Base-by-base conservation (phyloP, 2,888 invertebrate species). In the Nineta flava region DNA sequence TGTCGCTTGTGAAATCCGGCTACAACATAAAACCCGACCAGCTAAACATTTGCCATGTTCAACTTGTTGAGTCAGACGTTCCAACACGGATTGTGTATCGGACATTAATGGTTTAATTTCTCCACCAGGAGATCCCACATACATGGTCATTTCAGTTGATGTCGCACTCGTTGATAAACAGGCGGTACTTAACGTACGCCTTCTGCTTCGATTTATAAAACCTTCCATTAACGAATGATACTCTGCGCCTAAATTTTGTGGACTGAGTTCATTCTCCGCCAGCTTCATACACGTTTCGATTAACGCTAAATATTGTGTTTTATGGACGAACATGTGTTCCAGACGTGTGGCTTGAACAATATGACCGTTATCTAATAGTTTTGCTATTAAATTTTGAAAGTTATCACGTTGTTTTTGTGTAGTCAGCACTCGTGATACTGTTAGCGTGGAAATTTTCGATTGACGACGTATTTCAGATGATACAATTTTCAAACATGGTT, bases 191-290 rank as follows among this genome's bases (percentile, higher is more conserved):
- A 65, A 60, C 0, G 69, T 66, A 15, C 66, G 59, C 53, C 63
- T 63, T 57, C 65, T 64, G 48, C 67, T 67, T 49, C 65, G 68
- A 1, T 67, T 60, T 32, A 57, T 57, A 3, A 67, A 61, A 32
- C 63, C 63, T 54, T 66, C 67, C 26, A 65, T 63, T 6, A 66
- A 63, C 47, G 67, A 68, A 17, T 61, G 72, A 59, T 85, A 74
- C 58, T 83, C 78, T 45, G 72, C 69, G 2, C 77, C 78, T 55
- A 86, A 62, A 51, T 81, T 75, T 57, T 76, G 73, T 0, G 81
- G 81, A 38, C 72, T 68, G 35, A 75, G 67, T 4, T 72, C 67
- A 3, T 77, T 77, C 61, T 83, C 82, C 0, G 80, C 82, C 48
- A 83, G 61, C 58, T 71, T 73, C 55, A 77, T 65, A 54, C 79